Evolutionary conservation across 2,888 invertebrate species (phyloP).

Genomic region (Phalera bucephala): DNA sequence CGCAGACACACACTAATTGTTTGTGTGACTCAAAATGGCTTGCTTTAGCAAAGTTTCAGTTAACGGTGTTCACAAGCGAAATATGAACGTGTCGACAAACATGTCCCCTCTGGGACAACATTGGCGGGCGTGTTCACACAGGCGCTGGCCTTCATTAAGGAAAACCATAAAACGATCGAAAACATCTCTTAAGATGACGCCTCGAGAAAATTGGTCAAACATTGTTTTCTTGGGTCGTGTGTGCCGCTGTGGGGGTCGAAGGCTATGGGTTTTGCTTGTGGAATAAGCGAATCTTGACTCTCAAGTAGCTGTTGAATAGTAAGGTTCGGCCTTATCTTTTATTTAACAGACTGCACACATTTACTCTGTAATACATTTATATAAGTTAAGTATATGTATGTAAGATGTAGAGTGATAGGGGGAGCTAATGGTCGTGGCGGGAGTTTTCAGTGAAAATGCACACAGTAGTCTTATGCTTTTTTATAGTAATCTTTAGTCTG

Average conservation of each 20-base stretch:
- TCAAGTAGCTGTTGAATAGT: too few species aligned
- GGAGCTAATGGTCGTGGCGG: too few species aligned
- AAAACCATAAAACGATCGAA: constrained; percentile 64
- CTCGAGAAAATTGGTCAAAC: constrained; percentile 26
- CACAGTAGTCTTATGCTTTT: too few species aligned
- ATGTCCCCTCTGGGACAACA: constrained; percentile 58
- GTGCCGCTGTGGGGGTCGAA: not conserved
- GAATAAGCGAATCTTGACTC: not conserved
- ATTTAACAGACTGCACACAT: not conserved
- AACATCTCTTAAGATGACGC: constrained; percentile 41
- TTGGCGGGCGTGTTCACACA: constrained; percentile 44
- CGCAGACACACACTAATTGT: constrained; percentile 37
- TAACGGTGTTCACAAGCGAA: constrained; percentile 48
- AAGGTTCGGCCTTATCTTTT: not conserved
- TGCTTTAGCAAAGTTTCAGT: constrained; percentile 51
- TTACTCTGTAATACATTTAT: too few species aligned
- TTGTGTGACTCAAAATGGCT: constrained; percentile 44
- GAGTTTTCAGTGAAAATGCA: too few species aligned
- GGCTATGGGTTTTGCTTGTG: not conserved
- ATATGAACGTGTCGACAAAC: constrained; percentile 63
- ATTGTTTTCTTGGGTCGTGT: constrained; percentile 6
- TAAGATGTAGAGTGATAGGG: too few species aligned
- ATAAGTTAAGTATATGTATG: too few species aligned
- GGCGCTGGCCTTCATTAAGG: constrained; percentile 60
- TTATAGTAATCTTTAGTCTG: too few species aligned